phyloP scores from a whole-genome alignment of 2,797 vertebrate species.

The Lophotriccus pileatus region DNA sequence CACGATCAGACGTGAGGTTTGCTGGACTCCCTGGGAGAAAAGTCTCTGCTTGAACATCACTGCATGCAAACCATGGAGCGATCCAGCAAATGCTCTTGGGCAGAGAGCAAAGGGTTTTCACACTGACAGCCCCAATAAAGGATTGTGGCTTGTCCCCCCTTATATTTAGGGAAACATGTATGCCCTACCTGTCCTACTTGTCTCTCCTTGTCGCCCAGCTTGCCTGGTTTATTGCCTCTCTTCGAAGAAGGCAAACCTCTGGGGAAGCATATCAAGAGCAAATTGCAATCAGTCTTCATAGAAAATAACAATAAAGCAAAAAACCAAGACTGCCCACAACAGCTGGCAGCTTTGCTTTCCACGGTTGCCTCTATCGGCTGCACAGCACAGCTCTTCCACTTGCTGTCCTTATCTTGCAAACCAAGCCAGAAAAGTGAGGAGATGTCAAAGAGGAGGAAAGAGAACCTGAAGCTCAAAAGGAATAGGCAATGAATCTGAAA shows the following conservation, averaged over 20 bases:
- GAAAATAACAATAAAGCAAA: neutral
- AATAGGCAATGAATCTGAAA: slow-evolving; percentile 38
- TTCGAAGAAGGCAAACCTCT: neutral
- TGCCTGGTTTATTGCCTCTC: neutral
- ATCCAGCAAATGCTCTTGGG: neutral
- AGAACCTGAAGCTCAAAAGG: neutral
- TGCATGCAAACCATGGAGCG: accelerated
- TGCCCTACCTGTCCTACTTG: neutral
- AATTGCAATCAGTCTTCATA: neutral
- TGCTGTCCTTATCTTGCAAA: neutral
- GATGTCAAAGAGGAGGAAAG: neutral
- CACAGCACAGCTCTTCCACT: neutral
- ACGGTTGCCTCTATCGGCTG: accelerated
- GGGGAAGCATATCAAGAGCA: neutral
- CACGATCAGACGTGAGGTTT: neutral
- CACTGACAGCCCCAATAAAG: neutral
- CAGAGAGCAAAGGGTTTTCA: neutral
- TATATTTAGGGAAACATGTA: accelerated
- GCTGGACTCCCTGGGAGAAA: neutral
- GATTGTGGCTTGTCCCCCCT: neutral
- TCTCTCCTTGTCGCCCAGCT: neutral
- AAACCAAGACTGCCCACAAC: neutral
- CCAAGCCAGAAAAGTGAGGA: neutral
- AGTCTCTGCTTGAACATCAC: neutral
- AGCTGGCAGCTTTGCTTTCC: neutral